phyloP scores from a whole-genome alignment of 2,113 vertebrate genomes.

The Camelus bactrianus region DNA sequence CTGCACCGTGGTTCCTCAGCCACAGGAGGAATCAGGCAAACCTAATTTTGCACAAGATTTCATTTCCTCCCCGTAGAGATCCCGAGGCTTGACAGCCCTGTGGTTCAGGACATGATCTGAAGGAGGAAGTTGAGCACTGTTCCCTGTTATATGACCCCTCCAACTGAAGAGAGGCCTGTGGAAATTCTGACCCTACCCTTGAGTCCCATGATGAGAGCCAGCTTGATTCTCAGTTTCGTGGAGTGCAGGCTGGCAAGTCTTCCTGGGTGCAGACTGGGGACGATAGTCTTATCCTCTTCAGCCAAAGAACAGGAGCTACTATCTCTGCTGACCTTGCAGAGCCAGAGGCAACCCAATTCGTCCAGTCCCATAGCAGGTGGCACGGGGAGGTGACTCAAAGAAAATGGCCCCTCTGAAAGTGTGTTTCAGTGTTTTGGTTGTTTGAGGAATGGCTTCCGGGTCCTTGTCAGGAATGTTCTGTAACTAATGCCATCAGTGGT shows the following conservation, averaged over 20 bases:
- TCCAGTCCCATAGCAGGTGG: background rate
- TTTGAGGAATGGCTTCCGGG: background rate
- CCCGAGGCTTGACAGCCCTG: background rate
- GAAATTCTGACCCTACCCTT: background rate
- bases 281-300: background rate
- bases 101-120: background rate
- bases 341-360: background rate
- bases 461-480: background rate
- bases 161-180: background rate
- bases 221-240: background rate
- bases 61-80: constrained; percentile 9
- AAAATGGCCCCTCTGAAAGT: background rate
- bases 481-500: no score
- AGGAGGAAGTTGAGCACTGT: constrained; percentile 21
- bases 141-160: background rate
- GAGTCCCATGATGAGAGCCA: background rate
- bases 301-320: background rate
- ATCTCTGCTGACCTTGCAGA: background rate
- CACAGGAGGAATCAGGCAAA: background rate
- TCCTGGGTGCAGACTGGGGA: background rate
- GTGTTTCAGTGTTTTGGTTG: background rate
- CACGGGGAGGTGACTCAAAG: background rate
- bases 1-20: background rate
- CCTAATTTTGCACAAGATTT: constrained; percentile 3
- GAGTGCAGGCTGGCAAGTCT: background rate